Conservation (phyloP, 2,113 vertebrate genomes). For the Tetraodon nigroviridis region DNA sequence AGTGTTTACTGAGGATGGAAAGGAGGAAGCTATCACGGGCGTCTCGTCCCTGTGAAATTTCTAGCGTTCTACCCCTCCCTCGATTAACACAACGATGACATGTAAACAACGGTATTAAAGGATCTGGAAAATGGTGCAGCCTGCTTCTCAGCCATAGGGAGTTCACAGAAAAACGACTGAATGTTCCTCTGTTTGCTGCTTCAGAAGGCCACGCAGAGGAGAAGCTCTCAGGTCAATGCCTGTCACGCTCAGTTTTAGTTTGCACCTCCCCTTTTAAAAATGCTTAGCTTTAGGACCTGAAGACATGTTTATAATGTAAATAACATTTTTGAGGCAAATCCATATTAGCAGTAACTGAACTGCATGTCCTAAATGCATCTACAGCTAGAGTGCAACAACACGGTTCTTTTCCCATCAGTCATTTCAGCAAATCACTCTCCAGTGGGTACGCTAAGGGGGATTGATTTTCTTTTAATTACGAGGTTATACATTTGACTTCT, state of each 20-base stretch:
- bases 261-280: constrained; percentile 13
- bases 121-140: constrained; percentile 40
- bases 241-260: constrained; percentile 46
- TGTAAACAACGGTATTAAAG: constrained; percentile 47
- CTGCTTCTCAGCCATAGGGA: constrained; percentile 37
- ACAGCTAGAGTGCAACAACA: constrained; percentile 31
- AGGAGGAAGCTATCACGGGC: not conserved
- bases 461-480: constrained; percentile 69
- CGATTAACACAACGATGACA: constrained; percentile 20
- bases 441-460: constrained; percentile 34
- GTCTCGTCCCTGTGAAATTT: constrained; percentile 62
- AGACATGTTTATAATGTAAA: constrained; percentile 26
- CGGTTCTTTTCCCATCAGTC: constrained; percentile 43
- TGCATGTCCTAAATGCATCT: constrained; percentile 23
- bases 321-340: constrained; percentile 15
- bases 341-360: constrained; percentile 27
- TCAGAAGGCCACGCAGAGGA: constrained; percentile 68
- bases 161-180: constrained; percentile 27
- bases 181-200: constrained; percentile 32
- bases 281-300: constrained; percentile 31
- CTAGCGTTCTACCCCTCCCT: constrained; percentile 50
- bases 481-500: constrained; percentile 42
- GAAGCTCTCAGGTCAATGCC: constrained; percentile 53
- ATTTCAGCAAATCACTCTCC: constrained; percentile 45
- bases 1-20: constrained; percentile 46